A percentile compares a stretch with the other conserved stretches of the same genome.
phyloP scores from a whole-genome alignment of 2,797 vertebrate genomes.

The Mormyrops boulengeri region DNA sequence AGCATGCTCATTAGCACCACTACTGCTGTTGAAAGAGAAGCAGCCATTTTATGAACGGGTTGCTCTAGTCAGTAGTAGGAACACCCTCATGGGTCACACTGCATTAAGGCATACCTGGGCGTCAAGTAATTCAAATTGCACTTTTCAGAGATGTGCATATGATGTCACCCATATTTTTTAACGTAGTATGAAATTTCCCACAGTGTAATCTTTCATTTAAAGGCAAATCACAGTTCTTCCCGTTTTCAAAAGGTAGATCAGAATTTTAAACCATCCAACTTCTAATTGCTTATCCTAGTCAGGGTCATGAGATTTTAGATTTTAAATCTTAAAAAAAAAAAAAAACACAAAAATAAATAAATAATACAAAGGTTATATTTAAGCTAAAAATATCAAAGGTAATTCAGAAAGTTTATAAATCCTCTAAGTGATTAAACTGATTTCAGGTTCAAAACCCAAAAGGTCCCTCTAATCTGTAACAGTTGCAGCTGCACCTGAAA shows the following conservation, averaged over 20 bases:
- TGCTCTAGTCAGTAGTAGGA: not conserved
- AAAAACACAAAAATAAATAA: not conserved
- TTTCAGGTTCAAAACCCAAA: not conserved
- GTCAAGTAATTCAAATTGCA: not conserved
- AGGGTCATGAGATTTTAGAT: not conserved
- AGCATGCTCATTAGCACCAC: slow-evolving; percentile 23
- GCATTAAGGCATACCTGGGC: not conserved
- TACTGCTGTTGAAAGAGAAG: slow-evolving; percentile 16
- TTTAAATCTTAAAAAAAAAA: not conserved
- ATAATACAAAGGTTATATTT: not conserved
- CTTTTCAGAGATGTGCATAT: not conserved
- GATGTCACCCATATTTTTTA: not conserved
- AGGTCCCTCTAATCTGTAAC: not conserved
- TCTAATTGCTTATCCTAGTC: not conserved
- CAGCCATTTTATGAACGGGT: slow-evolving; percentile 21
- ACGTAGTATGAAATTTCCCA: not conserved
- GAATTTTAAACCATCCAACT: not conserved
- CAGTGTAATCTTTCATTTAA: not conserved
- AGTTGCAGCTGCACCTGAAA: not conserved
- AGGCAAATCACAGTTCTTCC: not conserved
- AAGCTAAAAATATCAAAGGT: not conserved
- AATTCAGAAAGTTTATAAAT: not conserved
- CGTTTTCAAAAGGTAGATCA: not conserved
- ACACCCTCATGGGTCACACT: not conserved
- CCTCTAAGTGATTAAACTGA: not conserved